Base-by-base conservation (phyloP, 2,888 invertebrate species). In the Bembecia ichneumoniformis region DNA sequence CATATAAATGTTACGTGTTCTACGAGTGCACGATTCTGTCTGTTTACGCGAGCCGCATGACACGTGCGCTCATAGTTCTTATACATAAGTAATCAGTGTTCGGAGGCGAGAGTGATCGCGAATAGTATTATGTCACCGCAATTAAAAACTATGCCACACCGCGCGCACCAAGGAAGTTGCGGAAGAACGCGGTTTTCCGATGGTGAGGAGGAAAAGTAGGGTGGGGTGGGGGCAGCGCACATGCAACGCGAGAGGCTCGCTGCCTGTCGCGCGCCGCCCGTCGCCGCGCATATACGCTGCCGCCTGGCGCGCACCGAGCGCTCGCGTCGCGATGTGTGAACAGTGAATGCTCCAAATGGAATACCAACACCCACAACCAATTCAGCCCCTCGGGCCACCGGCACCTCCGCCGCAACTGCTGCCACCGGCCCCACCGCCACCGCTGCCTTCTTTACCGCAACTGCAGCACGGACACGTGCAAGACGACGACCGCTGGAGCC, bases 401-500 rank as follows among this genome's bases (percentile, higher is more conserved):
- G 89, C 91, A 77, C 91, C 91, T 71, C 90, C 90, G 63, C 91
- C 90, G 63, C 89, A 89, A 75, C 87, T 90, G 62, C 88, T 90
- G 79, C 88, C 89, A 68, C 81, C 77, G 51, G 76, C 75, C 63
- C 82, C 79, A 55, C 90, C 91, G 59, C 90, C 91, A 68, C 90
- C 90, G 59, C 90, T 91, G 66, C 88, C 90, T 66, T 89, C 90
- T 51, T 90, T 90, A 81, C 87, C 90, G 61, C 90, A 90, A 68
- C 88, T 90, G 74, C 88, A 87, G 58, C 82, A 87, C 51, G 82
- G 86, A 48, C 89, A 90, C 63, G 87, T 89, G 51, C 88, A 89
- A 69, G 90, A 89, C 65, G 91, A 89, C 73, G 90, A 87, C 76
- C 90, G 88, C 70, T 93, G 93, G 93, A 90, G 90, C 62, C 93